A percentile compares a stretch with the other conserved stretches of the same genome.
Evolutionary conservation across 1,140 invertebrate genomes (phyloP).

Genomic region (Drosophila ohnishii): DNA sequence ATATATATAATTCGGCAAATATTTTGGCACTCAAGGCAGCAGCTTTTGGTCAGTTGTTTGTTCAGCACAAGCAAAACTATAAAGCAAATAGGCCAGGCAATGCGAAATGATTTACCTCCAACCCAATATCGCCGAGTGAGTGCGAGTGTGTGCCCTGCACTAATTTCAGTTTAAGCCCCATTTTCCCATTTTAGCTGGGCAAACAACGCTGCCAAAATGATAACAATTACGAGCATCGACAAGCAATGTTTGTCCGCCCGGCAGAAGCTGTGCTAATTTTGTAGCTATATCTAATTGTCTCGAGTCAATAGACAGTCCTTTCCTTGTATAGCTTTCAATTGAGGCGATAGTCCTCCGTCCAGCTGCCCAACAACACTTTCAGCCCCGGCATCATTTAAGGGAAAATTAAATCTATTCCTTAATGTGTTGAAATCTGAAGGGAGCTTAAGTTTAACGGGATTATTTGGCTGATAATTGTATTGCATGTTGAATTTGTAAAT

Average conservation of each 20-base stretch:
- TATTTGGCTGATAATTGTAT: neutral
- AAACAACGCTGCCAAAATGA: slow-evolving; percentile 63
- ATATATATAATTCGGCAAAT: slow-evolving; percentile 60
- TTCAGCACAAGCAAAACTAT: slow-evolving; percentile 54
- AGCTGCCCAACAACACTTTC: slow-evolving; percentile 7
- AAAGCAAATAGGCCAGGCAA: slow-evolving; percentile 44
- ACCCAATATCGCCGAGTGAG: slow-evolving; percentile 9
- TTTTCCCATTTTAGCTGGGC: slow-evolving; percentile 59
- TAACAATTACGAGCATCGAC: slow-evolving; percentile 41
- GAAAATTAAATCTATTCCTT: neutral
- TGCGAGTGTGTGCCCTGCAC: slow-evolving; percentile 14
- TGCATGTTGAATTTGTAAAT: neutral
- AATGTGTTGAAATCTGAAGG: neutral
- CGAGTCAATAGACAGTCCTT: slow-evolving; percentile 42
- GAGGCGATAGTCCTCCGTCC: slow-evolving; percentile 1
- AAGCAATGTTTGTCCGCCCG: slow-evolving; percentile 2
- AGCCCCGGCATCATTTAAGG: neutral
- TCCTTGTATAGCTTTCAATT: slow-evolving; percentile 22
- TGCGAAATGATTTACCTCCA: slow-evolving; percentile 35
- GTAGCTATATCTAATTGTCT: slow-evolving; percentile 51
- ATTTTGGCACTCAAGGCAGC: slow-evolving; percentile 71
- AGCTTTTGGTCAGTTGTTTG: slow-evolving; percentile 52
- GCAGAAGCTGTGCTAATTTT: slow-evolving; percentile 59
- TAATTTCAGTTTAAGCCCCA: slow-evolving; percentile 50
- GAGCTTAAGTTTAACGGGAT: neutral